A percentile compares a stretch with the other conserved stretches of the same genome.
Evolutionary conservation across 2,888 invertebrate genomes (phyloP).

Genomic region (Noctua pronuba): DNA sequence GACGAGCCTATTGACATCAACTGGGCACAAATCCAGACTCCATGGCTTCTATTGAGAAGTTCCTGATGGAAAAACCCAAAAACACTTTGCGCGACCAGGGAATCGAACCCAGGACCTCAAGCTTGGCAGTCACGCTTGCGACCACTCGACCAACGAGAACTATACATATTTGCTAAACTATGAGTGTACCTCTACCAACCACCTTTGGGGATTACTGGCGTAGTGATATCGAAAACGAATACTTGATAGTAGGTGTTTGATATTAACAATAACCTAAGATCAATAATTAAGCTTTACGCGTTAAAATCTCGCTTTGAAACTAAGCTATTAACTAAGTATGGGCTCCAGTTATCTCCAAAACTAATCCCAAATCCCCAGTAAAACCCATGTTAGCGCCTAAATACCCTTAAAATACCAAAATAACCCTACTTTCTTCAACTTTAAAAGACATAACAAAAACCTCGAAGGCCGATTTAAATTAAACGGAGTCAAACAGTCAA

Average conservation of each 20-base stretch:
- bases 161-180: no score
- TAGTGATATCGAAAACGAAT: not conserved
- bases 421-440: not conserved
- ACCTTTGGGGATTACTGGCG: not conserved
- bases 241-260: not conserved
- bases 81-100: no score
- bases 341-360: not conserved
- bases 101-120: no score
- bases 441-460: constrained; percentile 24
- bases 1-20: no score
- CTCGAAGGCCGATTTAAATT: constrained; percentile 51
- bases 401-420: not conserved
- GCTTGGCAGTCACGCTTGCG: no score
- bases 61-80: no score
- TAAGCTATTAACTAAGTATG: not conserved
- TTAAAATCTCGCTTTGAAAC: not conserved
- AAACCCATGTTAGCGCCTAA: not conserved
- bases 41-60: no score
- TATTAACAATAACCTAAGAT: not conserved
- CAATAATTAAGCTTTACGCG: not conserved
- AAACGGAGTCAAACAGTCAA: constrained; percentile 50
- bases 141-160: no score
- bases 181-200: not conserved
- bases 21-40: no score
- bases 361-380: not conserved